These are phyloP conservation scores for Tribolium madens DNA, from an alignment of 1,140 invertebrate species.

Conservation along the genomic window DNA sequence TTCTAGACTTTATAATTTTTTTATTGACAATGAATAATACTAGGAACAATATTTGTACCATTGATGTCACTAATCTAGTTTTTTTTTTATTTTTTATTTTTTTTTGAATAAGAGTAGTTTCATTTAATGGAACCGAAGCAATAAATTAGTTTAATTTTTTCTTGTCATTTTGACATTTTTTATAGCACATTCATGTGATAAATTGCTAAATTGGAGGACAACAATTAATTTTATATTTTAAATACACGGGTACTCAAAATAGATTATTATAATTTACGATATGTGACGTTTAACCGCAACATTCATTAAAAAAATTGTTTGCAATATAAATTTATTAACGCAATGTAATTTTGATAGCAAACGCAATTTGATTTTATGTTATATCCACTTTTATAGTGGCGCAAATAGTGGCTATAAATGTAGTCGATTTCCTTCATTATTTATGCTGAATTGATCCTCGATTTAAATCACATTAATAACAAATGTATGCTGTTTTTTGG, in stretches of 20 bases:
- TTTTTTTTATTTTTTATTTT: too few relatives aligned
- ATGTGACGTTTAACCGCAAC: neutral
- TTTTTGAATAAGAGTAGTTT: too few relatives aligned
- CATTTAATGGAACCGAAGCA: neutral
- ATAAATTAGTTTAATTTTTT: neutral
- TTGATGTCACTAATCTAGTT: too few relatives aligned
- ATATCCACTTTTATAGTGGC: neutral
- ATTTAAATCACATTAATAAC: neutral
- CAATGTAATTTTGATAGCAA: neutral
- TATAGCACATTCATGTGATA: neutral
- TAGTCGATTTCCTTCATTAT: neutral
- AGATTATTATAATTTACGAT: neutral
- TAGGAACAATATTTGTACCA: too few relatives aligned
- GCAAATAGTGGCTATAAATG: neutral
- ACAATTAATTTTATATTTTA: neutral
- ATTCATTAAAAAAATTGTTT: neutral
- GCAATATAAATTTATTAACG: neutral
- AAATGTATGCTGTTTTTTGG: neutral
- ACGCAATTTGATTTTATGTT: neutral
- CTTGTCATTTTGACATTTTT: neutral
- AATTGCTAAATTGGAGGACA: neutral
- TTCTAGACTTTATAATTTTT: too few relatives aligned
- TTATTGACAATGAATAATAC: too few relatives aligned
- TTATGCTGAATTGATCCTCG: neutral
- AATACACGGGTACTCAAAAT: neutral